Evolutionary conservation across 2,888 invertebrate species (phyloP), one percentile per base, ranked within the genome.

Genomic region (Gerris lacustris): DNA sequence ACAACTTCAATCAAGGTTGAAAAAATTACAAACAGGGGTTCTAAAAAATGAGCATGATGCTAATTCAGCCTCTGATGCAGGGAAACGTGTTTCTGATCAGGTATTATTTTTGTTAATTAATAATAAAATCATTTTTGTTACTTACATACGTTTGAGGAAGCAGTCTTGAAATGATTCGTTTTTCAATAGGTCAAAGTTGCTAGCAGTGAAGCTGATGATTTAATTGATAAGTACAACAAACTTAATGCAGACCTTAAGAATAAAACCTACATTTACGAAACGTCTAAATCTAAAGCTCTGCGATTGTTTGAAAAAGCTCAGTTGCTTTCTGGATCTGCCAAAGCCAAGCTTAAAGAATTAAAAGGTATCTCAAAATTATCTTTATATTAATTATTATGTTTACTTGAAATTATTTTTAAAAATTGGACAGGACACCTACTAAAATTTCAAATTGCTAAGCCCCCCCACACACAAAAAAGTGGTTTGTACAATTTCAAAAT

Each of bases 31-130:
- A 78, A 88, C 88, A 76, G 88, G 90, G 77, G 90, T 91, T 73
- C 85, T 90, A 5, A 89, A 88, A 79, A 95, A 94, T 79, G 89
- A 91, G 77, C 86, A 88, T 71, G 89, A 90, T 71, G 90, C 95
- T 6, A 86, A 88, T 75, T 89, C 90, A 78, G 92, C 95, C 1
- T 88, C 88, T 78, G 86, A 87, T 74, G 90, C 90, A 79, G 89
- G 90, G 0, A 84, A 85, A 69, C 86, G 86, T 74, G 91, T 94
- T 5, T 5, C 88, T 92, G 76, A 87, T 87, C 74, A 84, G 90
- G 73, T 73, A 45, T 94, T 9, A 55, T 55, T 55, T 55, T 5
- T 5, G 31, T 31, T 4, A 4, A 31, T 31, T 2, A 31, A 55
- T 55, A 55, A 11, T 11, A 11, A 15, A 55, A 55, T 55, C 55